A percentile compares a stretch with the other conserved stretches of the same genome.
Evolutionary conservation across 2,113 vertebrate genomes (phyloP).

Genomic region (Aleadryas rufinucha): DNA sequence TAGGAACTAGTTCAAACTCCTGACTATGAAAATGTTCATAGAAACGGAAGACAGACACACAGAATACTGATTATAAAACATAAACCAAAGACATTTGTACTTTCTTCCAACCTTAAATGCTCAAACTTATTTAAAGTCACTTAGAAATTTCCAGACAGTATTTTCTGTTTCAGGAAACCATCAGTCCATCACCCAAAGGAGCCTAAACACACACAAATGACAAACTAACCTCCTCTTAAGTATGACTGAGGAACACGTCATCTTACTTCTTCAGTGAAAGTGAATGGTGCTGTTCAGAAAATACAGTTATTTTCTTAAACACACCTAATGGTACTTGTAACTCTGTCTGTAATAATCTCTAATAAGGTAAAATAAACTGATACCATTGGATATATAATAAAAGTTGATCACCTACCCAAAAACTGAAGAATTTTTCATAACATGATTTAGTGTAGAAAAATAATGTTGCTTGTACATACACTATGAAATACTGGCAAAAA

Average conservation of each 20-base stretch:
- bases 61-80: neutral
- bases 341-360: neutral
- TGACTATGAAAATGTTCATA: neutral
- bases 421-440: neutral
- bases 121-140: neutral
- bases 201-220: neutral
- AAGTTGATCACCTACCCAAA: neutral
- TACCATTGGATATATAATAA: neutral
- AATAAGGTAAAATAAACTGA: neutral
- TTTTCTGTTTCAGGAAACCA: neutral
- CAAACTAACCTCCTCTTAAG: neutral
- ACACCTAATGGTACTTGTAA: neutral
- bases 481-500: neutral
- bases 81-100: neutral
- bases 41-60: neutral
- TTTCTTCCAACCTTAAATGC: neutral
- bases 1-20: neutral
- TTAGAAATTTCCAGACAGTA: neutral
- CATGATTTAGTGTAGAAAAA: neutral
- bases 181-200: neutral
- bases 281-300: neutral
- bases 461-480: neutral
- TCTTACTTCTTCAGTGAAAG: neutral
- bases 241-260: neutral
- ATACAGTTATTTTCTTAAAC: neutral